Evolutionary conservation across 1,140 invertebrate genomes (phyloP).

Genomic region (Penaeus japonicus): DNA sequence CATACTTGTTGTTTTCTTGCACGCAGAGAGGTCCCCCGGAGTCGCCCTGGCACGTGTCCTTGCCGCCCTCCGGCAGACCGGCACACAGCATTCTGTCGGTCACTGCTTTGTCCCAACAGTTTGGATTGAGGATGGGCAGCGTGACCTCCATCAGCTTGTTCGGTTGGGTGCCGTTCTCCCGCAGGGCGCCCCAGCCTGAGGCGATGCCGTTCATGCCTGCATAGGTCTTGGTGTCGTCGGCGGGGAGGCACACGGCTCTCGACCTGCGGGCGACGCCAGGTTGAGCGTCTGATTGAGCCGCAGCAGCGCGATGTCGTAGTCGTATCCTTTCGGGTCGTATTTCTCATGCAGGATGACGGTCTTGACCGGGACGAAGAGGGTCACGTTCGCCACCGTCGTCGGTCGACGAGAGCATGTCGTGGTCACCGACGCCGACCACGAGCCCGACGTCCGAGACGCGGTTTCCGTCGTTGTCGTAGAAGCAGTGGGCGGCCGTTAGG

Average conservation of each 20-base stretch:
- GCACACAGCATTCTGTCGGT: constrained; percentile 62
- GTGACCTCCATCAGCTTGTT: constrained; percentile 64
- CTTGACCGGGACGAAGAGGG: constrained; percentile 6
- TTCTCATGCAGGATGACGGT: neutral
- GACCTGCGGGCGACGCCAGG: neutral
- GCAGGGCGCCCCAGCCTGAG: constrained; percentile 60
- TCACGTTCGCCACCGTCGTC: constrained; percentile 3
- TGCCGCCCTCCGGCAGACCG: constrained; percentile 62
- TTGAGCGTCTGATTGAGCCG: constrained; percentile 18
- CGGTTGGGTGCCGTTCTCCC: constrained; percentile 13
- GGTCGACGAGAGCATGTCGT: neutral
- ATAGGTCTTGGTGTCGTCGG: constrained; percentile 10
- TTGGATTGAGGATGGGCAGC: constrained; percentile 59
- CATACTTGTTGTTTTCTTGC: neutral
- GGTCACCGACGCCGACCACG: constrained; percentile 25
- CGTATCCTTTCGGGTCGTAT: neutral
- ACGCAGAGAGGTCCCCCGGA: constrained; percentile 60
- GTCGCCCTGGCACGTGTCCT: constrained; percentile 64
- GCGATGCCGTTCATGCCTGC: constrained; percentile 23
- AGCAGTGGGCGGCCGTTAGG: constrained; percentile 57
- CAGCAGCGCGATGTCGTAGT: constrained; percentile 63
- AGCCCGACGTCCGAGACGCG: neutral
- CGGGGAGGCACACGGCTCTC: constrained; percentile 53
- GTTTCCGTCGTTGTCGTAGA: neutral
- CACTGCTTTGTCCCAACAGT: constrained; percentile 54